Base-by-base conservation (phyloP, 2,113 vertebrate species). In the Leptobrachium leishanense region DNA sequence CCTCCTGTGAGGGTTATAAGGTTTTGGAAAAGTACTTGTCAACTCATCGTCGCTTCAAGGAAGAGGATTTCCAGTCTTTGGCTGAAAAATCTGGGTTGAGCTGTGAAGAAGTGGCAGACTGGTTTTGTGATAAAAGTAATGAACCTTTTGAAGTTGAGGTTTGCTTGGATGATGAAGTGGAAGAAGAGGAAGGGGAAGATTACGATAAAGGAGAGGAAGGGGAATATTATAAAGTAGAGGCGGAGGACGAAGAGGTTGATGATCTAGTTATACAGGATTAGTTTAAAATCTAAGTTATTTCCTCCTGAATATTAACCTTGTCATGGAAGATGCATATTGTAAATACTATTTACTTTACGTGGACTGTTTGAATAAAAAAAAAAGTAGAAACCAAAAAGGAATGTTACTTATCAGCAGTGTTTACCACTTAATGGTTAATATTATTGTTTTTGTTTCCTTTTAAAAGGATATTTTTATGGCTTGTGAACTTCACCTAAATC, bases 31-130 rank as follows among this genome's bases (percentile, higher is more conserved):
- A 74, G 15, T 88, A 89, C 46, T 89, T 84, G 87, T 81, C 75
- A 46, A 53, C 81, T 39, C 85, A 87, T 46, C 78, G 81, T 15
- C 80, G 79, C 42, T 82, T 89, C 13, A 74, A 62, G 42, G 93
- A 95, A 87, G 86, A 82, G 0, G 95, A 95, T 80, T 85, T 95
- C 5, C 87, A 90, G 46, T 90, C 88, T 0, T 78, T 95, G 84
- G 86, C 84, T 88, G 90, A 63, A 87, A 90, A 43, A 78, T 95
- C 83, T 0, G 91, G 94, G 50, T 86, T 96, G 91, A 94, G 91
- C 81, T 90, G 91, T 69, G 93, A 95, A 87, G 93, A 95, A 82
- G 92, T 95, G 72, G 82, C 93, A 64, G 91, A 95, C 74, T 96
- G 95, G 95, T 95, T 96, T 89, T 90, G 90, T 31, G 86, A 88